A percentile compares a stretch with the other conserved stretches of the same genome.
phyloP scores from a whole-genome alignment of 2,113 vertebrate genomes.

The Puma concolor region DNA sequence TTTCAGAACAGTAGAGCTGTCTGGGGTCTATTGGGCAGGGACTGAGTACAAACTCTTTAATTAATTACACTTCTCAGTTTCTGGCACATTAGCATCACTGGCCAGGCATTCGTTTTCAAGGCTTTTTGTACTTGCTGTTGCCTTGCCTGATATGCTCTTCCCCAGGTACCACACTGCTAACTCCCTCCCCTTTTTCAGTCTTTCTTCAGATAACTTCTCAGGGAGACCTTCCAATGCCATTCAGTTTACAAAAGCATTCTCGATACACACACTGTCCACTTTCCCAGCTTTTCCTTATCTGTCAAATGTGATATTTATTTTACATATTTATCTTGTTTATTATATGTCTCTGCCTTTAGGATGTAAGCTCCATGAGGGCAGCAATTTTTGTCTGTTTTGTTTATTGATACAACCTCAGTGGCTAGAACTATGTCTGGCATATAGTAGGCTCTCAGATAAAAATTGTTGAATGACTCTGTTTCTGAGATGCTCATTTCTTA shows the following conservation, averaged over 20 bases:
- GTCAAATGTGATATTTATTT: background rate
- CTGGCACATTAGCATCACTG: background rate
- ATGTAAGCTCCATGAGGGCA: background rate
- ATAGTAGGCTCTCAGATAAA: background rate
- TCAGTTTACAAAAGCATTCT: background rate
- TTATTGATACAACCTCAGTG: background rate
- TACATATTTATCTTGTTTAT: background rate
- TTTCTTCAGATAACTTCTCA: background rate
- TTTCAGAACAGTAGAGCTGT: background rate
- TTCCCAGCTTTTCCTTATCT: background rate
- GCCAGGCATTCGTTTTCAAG: background rate
- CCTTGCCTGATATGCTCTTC: background rate
- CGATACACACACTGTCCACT: background rate
- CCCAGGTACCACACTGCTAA: background rate
- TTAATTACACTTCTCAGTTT: background rate
- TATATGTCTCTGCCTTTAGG: background rate
- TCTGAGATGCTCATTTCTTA: constrained; percentile 6
- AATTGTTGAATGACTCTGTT: background rate
- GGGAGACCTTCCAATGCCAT: background rate
- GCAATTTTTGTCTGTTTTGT: background rate
- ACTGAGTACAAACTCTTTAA: background rate
- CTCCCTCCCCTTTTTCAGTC: background rate
- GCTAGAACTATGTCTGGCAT: constrained; percentile 1
- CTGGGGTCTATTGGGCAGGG: background rate
- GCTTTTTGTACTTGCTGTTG: background rate